Evolutionary conservation across 2,797 vertebrate species (phyloP).

Genomic region (Harpagifer antarcticus): DNA sequence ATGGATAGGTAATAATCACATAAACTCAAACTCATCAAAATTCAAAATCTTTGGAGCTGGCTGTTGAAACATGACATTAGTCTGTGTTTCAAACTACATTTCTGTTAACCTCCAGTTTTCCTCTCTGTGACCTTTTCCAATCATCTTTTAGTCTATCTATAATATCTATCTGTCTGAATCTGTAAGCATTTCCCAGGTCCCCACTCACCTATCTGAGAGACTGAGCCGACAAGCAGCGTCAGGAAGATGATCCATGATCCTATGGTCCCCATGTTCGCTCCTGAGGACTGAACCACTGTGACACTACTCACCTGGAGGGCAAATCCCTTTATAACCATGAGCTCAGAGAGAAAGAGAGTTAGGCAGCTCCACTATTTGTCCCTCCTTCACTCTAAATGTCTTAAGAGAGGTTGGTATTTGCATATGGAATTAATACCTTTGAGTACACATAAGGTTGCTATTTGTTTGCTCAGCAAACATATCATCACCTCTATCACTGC

Average conservation of each 20-base stretch:
- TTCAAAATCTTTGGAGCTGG: background rate
- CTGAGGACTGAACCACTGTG: constrained; percentile 51
- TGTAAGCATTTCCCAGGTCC: constrained; percentile 1
- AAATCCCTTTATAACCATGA: constrained; percentile 60
- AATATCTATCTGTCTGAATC: background rate
- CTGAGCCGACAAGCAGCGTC: constrained; percentile 53
- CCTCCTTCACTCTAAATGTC: background rate
- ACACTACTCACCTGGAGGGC: constrained; percentile 29
- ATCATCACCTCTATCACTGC: background rate
- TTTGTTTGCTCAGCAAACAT: constrained; percentile 42
- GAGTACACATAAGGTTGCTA: background rate
- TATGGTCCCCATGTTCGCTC: constrained; percentile 73
- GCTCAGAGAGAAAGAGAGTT: constrained; percentile 15
- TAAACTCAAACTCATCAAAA: background rate
- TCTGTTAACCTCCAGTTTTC: background rate
- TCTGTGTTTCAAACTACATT: background rate
- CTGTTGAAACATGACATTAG: background rate
- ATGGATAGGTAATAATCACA: background rate
- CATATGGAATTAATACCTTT: constrained; percentile 13
- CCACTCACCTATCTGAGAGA: constrained; percentile 71
- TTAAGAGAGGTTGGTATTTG: constrained; percentile 17
- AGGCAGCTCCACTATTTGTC: background rate
- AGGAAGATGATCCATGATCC: constrained; percentile 59
- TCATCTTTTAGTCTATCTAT: background rate
- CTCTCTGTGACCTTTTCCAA: background rate